These are phyloP conservation scores for Doryteuthis pealeii DNA, from an alignment of 1,140 invertebrate species.

Conservation along the genomic window DNA sequence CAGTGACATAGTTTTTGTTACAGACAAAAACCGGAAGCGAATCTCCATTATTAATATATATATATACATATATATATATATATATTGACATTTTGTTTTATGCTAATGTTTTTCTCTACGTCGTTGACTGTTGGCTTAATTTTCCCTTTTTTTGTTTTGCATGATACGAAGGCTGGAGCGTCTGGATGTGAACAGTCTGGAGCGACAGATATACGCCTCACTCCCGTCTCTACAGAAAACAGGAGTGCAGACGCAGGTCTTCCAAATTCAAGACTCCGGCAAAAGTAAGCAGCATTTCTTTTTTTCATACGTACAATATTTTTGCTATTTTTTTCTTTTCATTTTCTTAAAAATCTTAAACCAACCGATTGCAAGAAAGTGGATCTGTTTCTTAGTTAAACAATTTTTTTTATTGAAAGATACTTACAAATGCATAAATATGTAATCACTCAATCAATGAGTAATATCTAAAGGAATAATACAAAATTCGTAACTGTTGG, in stretches of 20 bases:
- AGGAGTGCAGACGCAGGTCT: not conserved
- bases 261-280: not conserved
- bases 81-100: not conserved
- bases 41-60: no score
- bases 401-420: no score
- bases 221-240: constrained; percentile 2
- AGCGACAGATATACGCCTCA: constrained; percentile 4
- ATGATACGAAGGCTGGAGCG: not conserved
- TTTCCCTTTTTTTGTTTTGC: not conserved
- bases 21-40: no score
- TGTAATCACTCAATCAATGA: no score
- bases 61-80: no score
- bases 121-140: not conserved
- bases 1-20: no score
- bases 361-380: no score
- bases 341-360: not conserved
- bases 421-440: no score
- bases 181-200: constrained; percentile 6
- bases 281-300: not conserved
- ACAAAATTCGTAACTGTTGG: no score
- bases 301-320: no score
- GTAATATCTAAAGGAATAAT: no score
- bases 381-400: no score
- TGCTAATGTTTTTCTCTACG: not conserved
- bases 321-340: not conserved